phyloP scores from a whole-genome alignment of 2,797 vertebrate species.

The Lophius americanus region DNA sequence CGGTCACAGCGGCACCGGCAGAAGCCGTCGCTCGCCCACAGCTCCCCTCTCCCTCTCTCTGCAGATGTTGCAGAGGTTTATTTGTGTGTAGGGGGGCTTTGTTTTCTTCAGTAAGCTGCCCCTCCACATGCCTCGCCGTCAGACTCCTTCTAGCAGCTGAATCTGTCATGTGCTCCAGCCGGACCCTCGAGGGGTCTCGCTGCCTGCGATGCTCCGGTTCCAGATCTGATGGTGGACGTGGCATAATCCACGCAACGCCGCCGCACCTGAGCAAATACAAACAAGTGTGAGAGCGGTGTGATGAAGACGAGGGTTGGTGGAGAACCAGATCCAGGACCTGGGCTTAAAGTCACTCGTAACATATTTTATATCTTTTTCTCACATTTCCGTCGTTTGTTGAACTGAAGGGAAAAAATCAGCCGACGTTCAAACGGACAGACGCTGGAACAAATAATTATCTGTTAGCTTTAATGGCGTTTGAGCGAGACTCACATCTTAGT shows the following conservation, averaged over 20 bases:
- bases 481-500: too few species aligned
- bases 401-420: too few species aligned
- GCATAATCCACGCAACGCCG: conserved; percentile 5
- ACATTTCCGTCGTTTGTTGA: too few species aligned
- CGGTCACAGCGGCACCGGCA: conserved; percentile 58
- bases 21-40: conserved; percentile 55
- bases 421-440: too few species aligned
- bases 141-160: conserved; percentile 60
- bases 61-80: conserved; percentile 71
- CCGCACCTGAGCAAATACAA: conserved; percentile 13
- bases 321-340: too few species aligned
- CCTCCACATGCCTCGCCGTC: conserved; percentile 60
- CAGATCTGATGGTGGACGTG: conserved; percentile 26
- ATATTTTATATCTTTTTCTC: too few species aligned
- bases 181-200: conserved; percentile 16
- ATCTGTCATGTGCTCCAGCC: conserved; percentile 35
- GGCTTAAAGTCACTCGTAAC: too few species aligned
- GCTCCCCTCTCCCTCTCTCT: conserved; percentile 37
- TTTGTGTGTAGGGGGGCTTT: conserved; percentile 69
- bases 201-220: conserved; percentile 25
- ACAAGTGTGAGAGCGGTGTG: too few species aligned
- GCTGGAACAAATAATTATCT: too few species aligned
- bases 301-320: too few species aligned
- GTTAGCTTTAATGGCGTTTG: too few species aligned
- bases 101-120: conserved; percentile 71